Conservation (phyloP, 2,888 invertebrate genomes). For the Diaperis boleti region DNA sequence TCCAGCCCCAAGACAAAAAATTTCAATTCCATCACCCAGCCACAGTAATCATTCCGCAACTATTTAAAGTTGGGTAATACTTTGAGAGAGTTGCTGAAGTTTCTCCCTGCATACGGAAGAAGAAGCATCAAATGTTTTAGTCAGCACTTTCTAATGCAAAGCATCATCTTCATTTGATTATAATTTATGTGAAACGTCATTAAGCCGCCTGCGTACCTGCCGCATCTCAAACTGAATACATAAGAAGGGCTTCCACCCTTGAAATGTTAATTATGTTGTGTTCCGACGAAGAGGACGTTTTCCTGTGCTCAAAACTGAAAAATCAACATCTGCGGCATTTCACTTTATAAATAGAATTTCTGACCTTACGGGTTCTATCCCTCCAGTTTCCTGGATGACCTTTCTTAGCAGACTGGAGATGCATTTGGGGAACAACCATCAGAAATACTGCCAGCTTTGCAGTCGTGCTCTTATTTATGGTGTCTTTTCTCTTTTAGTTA, state of each 20-base stretch:
- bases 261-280: slow-evolving; percentile 43
- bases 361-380: slow-evolving; percentile 49
- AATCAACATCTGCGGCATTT: slow-evolving; percentile 49
- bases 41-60: slow-evolving; percentile 54
- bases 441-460: slow-evolving; percentile 50
- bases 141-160: slow-evolving; percentile 53
- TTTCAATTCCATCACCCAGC: slow-evolving; percentile 30
- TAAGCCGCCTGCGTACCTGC: slow-evolving; percentile 52
- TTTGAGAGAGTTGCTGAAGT: slow-evolving; percentile 53
- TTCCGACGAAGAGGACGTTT: slow-evolving; percentile 23
- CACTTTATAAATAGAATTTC: slow-evolving; percentile 50
- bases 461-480: slow-evolving; percentile 47
- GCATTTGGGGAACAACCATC: slow-evolving; percentile 46
- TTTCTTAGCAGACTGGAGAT: slow-evolving; percentile 52
- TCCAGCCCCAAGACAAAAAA: slow-evolving; percentile 35
- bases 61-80: slow-evolving; percentile 57
- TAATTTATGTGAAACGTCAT: slow-evolving; percentile 60
- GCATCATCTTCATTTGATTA: slow-evolving; percentile 58
- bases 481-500: slow-evolving; percentile 45
- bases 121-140: slow-evolving; percentile 34
- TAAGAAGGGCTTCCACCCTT: slow-evolving; percentile 48
- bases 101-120: slow-evolving; percentile 24
- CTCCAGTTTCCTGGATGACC: slow-evolving; percentile 56
- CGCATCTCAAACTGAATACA: slow-evolving; percentile 53
- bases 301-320: slow-evolving; percentile 20